Percentiles rank a stretch among this genome's conserved stretches.
Evolutionary conservation across 2,888 invertebrate genomes (phyloP).

Genomic region (Lymantria dispar): DNA sequence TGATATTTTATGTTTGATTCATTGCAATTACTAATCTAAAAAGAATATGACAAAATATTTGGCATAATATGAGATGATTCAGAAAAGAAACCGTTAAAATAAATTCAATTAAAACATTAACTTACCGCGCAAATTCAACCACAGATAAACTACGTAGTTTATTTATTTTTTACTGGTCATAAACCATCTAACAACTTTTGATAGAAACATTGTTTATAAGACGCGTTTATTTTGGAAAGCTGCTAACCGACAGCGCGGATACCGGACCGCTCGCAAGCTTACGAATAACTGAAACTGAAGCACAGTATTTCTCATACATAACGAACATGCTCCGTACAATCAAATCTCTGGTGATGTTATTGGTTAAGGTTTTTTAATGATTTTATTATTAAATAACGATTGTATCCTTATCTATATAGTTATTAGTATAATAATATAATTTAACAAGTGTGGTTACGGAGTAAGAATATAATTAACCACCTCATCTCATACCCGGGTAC

Average conservation of each 20-base stretch:
- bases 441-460: no score
- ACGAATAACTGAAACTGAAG: background rate
- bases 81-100: background rate
- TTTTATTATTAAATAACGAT: no score
- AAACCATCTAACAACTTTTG: slow-evolving; percentile 14
- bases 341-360: background rate
- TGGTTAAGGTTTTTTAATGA: background rate
- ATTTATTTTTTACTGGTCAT: background rate
- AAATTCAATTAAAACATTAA: background rate
- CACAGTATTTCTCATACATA: background rate
- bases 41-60: no score
- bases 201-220: slow-evolving; percentile 23
- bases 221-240: slow-evolving; percentile 9
- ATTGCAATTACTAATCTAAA: no score
- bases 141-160: background rate
- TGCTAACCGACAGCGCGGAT: background rate
- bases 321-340: background rate
- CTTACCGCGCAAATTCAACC: background rate
- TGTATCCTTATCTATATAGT: no score
- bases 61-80: no score
- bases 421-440: no score
- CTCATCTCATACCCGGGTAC: no score
- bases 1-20: no score
- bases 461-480: no score
- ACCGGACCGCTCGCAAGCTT: slow-evolving; percentile 12